Evolutionary conservation across 2,113 vertebrate genomes (phyloP).

Genomic region (Ifrita kowaldi): DNA sequence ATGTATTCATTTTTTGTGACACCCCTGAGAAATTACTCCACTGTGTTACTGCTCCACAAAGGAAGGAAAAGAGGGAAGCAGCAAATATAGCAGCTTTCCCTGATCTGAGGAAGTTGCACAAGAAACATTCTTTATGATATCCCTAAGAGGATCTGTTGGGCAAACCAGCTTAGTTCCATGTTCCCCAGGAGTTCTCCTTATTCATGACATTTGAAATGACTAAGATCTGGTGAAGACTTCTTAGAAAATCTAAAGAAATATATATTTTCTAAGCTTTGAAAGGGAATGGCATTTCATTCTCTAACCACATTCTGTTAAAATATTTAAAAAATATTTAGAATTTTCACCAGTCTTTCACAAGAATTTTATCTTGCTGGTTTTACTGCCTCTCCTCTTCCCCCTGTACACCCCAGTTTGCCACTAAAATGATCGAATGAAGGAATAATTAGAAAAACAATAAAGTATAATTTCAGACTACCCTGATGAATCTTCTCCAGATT

Average conservation of each 20-base stretch:
- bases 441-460: neutral
- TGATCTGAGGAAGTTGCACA: neutral
- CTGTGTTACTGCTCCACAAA: neutral
- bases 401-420: neutral
- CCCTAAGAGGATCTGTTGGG: neutral
- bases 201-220: neutral
- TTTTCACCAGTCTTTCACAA: neutral
- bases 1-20: neutral
- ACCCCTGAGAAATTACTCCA: neutral
- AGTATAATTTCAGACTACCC: neutral
- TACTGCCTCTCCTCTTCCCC: neutral
- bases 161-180: neutral
- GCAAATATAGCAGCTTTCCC: neutral
- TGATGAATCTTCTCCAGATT: neutral
- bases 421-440: neutral
- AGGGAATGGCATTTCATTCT: neutral
- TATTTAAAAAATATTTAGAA: neutral
- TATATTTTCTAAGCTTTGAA: neutral
- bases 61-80: neutral
- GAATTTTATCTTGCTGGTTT: neutral
- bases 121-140: neutral
- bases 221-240: neutral
- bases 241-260: neutral
- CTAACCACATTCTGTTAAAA: neutral
- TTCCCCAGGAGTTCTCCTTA: neutral